A percentile compares a stretch with the other conserved stretches of the same genome.
Evolutionary conservation across 2,888 invertebrate species (phyloP).

Genomic region (Oxystoma pomonae): DNA sequence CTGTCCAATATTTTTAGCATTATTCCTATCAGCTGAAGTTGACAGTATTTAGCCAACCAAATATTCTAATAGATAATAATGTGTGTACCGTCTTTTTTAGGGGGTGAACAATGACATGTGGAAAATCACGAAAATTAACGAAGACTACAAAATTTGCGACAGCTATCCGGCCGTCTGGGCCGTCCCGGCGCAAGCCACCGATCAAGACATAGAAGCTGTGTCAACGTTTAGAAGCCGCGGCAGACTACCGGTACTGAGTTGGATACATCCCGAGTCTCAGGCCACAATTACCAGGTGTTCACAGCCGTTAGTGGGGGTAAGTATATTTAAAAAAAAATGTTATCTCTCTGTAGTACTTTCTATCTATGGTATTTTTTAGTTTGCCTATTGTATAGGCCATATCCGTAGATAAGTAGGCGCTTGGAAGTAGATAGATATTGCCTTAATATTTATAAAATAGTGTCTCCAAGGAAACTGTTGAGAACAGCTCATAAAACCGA

Average conservation of each 20-base stretch:
- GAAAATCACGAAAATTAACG: slow-evolving; percentile 92
- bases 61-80: too few relatives aligned
- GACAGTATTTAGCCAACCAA: too few relatives aligned
- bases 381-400: too few relatives aligned
- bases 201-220: slow-evolving; percentile 83
- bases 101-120: slow-evolving; percentile 95
- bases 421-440: too few relatives aligned
- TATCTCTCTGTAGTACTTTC: slow-evolving; percentile 1
- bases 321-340: too few relatives aligned
- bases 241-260: slow-evolving; percentile 89
- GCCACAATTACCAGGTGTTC: slow-evolving; percentile 95
- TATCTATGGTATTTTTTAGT: too few relatives aligned
- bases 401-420: too few relatives aligned
- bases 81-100: slow-evolving; percentile 51
- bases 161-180: slow-evolving; percentile 96
- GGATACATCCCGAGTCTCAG: slow-evolving; percentile 96
- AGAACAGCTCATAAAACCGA: too few relatives aligned
- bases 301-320: slow-evolving; percentile 91
- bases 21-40: too few relatives aligned
- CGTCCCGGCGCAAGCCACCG: slow-evolving; percentile 85
- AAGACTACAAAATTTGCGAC: slow-evolving; percentile 89
- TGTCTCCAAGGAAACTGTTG: too few relatives aligned
- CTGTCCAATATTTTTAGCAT: too few relatives aligned
- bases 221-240: slow-evolving; percentile 77
- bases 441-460: too few relatives aligned